Conservation (phyloP, 2,113 vertebrate species). For the Tyrannus savana region DNA sequence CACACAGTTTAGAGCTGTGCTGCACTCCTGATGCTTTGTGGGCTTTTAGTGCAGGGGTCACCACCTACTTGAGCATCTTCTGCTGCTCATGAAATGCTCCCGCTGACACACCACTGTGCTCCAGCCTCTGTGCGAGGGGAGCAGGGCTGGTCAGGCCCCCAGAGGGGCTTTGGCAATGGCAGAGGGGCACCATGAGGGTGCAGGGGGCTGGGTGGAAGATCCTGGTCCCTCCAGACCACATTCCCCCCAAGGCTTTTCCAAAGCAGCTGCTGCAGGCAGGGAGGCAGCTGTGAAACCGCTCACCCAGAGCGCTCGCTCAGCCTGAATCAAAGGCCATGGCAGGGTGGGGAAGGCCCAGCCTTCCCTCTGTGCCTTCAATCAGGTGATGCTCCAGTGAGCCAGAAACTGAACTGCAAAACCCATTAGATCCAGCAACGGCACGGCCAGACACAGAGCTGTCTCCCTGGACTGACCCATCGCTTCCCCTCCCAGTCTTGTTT, state of each 20-base stretch:
- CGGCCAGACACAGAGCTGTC: background rate
- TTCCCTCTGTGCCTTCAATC: background rate
- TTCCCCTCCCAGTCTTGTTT: background rate
- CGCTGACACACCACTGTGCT: fast-evolving
- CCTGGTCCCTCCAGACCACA: background rate
- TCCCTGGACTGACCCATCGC: fast-evolving
- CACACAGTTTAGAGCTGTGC: background rate
- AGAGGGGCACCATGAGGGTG: background rate
- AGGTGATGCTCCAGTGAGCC: constrained; percentile 34
- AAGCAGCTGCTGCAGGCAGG: background rate
- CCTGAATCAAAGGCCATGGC: background rate
- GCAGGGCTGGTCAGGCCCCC: background rate
- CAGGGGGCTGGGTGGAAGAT: background rate
- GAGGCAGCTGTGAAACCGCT: background rate
- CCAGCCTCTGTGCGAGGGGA: background rate
- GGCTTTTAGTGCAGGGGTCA: background rate
- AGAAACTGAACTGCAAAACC: background rate
- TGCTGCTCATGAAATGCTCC: background rate
- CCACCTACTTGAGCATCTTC: background rate
- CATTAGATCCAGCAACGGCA: background rate
- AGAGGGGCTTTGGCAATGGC: background rate
- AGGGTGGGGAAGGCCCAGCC: background rate
- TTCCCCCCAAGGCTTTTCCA: background rate
- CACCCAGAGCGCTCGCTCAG: fast-evolving
- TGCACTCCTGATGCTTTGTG: background rate